Evolutionary conservation across 2,888 invertebrate species (phyloP).

Genomic region (Stictocephala bisonia): DNA sequence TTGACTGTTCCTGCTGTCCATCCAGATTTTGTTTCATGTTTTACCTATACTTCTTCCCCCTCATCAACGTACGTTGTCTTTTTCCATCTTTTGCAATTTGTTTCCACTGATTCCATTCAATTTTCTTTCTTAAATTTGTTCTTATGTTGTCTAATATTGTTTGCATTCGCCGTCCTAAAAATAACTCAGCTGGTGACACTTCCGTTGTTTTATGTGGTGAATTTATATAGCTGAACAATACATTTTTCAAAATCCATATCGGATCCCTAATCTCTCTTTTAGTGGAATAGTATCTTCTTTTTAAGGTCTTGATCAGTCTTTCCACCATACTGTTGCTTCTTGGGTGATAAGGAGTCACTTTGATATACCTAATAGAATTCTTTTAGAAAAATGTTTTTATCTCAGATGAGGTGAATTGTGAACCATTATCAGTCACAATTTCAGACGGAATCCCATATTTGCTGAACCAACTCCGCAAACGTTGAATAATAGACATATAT

Average conservation of each 20-base stretch:
- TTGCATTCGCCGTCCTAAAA: background rate
- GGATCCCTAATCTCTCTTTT: constrained; percentile 2
- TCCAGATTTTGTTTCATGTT: background rate
- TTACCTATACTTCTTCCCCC: background rate
- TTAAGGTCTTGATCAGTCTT: background rate
- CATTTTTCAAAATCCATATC: constrained; percentile 8
- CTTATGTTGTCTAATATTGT: constrained; percentile 3
- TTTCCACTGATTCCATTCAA: background rate
- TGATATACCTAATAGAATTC: background rate
- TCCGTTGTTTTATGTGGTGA: constrained; percentile 30
- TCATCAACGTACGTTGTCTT: background rate
- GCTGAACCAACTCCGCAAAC: constrained; percentile 31
- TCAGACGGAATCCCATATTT: constrained; percentile 1
- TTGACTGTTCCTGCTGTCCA: background rate
- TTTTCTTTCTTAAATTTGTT: background rate
- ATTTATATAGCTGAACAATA: constrained; percentile 25
- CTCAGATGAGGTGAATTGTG: background rate
- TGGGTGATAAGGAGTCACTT: background rate
- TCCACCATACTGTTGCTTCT: background rate
- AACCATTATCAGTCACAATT: constrained; percentile 10
- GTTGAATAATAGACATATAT: constrained; percentile 1
- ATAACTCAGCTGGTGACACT: constrained; percentile 18
- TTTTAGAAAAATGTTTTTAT: background rate
- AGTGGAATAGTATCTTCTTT: background rate
- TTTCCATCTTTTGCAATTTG: background rate